phyloP scores from a whole-genome alignment of 1,140 invertebrate genomes.

The Cephus cinctus region DNA sequence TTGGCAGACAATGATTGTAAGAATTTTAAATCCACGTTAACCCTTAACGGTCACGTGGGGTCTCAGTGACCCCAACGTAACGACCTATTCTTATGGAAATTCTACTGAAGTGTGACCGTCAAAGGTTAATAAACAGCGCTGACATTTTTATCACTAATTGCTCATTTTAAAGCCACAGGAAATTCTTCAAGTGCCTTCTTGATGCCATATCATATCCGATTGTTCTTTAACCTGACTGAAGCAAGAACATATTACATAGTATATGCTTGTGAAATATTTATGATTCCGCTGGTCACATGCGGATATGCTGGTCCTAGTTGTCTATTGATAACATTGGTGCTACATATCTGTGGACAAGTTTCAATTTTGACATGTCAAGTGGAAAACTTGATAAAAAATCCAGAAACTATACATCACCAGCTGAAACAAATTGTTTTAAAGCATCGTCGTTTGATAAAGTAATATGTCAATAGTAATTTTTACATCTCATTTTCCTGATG shows the following conservation, averaged over 20 bases:
- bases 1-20: too few relatives aligned
- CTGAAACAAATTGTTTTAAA: background rate
- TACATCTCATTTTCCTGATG: background rate
- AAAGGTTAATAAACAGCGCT: too few relatives aligned
- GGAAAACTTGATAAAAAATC: too few relatives aligned
- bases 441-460: background rate
- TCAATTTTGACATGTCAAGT: background rate
- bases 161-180: background rate
- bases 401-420: constrained; percentile 2
- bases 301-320: background rate
- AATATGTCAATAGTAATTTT: background rate
- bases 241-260: background rate
- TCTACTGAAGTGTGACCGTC: too few relatives aligned
- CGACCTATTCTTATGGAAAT: too few relatives aligned
- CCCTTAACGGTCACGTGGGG: too few relatives aligned
- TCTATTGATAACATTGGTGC: background rate
- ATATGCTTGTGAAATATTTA: background rate
- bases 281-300: background rate
- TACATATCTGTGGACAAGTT: background rate
- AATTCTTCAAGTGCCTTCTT: background rate
- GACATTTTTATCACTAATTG: background rate
- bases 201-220: background rate
- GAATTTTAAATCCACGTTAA: too few relatives aligned
- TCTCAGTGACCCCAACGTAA: too few relatives aligned
- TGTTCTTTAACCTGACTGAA: background rate